phyloP scores from a whole-genome alignment of 1,140 invertebrate species.

The Lanistes nyassanus region DNA sequence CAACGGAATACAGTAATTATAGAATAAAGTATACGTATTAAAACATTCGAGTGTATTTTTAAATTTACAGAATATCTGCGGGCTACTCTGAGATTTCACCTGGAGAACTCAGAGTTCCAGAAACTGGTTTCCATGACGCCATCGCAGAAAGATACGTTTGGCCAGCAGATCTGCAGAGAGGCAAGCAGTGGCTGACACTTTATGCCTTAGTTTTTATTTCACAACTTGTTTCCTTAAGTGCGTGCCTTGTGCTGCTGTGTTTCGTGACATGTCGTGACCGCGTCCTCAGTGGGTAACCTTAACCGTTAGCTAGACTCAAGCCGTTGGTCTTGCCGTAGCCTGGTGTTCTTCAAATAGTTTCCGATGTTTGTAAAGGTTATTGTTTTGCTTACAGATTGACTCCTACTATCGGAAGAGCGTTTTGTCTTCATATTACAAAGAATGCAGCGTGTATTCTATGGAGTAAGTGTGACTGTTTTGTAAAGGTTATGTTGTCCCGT shows the following conservation, averaged over 20 bases:
- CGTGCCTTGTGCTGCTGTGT: too few species aligned
- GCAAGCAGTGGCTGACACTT: background rate
- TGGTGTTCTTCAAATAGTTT: too few species aligned
- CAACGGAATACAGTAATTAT: too few species aligned
- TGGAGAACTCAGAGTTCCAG: background rate
- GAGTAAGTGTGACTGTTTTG: background rate
- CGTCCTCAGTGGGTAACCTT: too few species aligned
- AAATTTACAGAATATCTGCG: conserved; percentile 15
- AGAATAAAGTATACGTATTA: too few species aligned
- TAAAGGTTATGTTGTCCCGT: too few species aligned
- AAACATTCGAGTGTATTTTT: too few species aligned
- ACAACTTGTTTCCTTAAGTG: too few species aligned
- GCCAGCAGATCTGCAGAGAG: conserved; percentile 8
- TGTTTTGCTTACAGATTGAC: conserved; percentile 11
- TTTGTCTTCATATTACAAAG: background rate
- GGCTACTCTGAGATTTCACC: conserved; percentile 3
- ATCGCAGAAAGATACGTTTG: background rate
- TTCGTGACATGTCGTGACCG: too few species aligned
- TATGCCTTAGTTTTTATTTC: background rate
- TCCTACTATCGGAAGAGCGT: background rate
- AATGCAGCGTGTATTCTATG: background rate
- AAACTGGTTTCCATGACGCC: background rate
- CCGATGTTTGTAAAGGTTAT: too few species aligned
- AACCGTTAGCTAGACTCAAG: too few species aligned
- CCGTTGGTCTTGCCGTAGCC: too few species aligned